Conservation (phyloP, 2,113 vertebrate genomes). For the Melospiza georgiana region DNA sequence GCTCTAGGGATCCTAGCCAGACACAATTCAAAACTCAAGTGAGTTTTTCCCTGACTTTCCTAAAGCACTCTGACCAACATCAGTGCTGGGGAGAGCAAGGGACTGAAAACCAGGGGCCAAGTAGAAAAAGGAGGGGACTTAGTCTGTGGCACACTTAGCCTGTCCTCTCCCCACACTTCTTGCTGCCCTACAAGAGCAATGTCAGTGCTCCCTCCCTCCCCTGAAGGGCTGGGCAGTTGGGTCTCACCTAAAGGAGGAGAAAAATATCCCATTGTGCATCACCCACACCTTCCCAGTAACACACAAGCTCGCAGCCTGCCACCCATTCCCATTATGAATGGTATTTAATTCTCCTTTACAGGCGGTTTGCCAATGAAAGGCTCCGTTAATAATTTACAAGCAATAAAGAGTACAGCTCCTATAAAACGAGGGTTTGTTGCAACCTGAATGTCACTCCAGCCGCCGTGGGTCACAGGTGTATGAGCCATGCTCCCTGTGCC, state of each 20-base stretch:
- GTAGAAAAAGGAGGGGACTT: background rate
- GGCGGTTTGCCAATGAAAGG: background rate
- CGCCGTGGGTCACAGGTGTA: rapidly evolving
- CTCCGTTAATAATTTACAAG: constrained; percentile 66
- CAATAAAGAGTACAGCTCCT: constrained; percentile 34
- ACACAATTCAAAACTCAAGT: background rate
- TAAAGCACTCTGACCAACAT: background rate
- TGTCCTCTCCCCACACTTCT: background rate
- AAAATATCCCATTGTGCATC: rapidly evolving
- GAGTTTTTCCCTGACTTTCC: background rate
- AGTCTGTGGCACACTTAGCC: background rate
- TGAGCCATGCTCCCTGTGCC: background rate
- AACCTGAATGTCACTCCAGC: constrained; percentile 31
- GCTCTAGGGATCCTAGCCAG: background rate
- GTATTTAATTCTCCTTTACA: constrained; percentile 66
- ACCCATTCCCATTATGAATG: constrained; percentile 29
- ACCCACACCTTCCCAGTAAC: background rate
- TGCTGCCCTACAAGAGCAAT: background rate
- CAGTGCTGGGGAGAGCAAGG: background rate
- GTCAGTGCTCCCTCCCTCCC: background rate
- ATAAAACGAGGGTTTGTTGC: background rate
- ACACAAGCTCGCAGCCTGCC: background rate
- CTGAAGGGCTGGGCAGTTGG: background rate
- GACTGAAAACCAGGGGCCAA: background rate
- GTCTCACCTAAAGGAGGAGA: background rate